phyloP scores from a whole-genome alignment of 2,113 vertebrate genomes.

The Neogobius melanostomus region DNA sequence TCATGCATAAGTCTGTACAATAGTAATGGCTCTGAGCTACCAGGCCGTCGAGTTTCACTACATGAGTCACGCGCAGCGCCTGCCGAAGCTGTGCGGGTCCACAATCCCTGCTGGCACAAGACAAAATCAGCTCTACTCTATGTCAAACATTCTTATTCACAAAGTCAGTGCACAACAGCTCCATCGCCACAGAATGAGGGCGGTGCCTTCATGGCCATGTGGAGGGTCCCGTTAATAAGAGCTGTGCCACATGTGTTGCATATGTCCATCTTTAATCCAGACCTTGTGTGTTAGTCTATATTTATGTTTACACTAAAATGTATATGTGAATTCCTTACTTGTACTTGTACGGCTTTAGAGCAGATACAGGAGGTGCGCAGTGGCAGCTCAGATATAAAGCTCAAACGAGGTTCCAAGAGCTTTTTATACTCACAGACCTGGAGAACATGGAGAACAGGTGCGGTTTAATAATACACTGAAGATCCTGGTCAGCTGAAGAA shows the following conservation, averaged over 20 bases:
- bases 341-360: not conserved
- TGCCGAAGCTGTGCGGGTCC: slow-evolving; percentile 12
- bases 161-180: no score
- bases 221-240: slow-evolving; percentile 46
- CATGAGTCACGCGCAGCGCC: slow-evolving; percentile 47
- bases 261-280: not conserved
- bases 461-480: slow-evolving; percentile 11
- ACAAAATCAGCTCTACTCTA: slow-evolving; percentile 8
- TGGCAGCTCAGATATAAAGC: slow-evolving; percentile 34
- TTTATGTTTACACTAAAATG: no score
- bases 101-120: slow-evolving; percentile 1
- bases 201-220: slow-evolving; percentile 30
- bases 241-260: slow-evolving; percentile 29
- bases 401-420: slow-evolving; percentile 6
- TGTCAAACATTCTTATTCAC: no score
- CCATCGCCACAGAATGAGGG: not conserved
- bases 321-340: no score
- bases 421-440: slow-evolving; percentile 55
- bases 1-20: slow-evolving; percentile 11
- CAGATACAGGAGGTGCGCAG: not conserved
- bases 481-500: not conserved
- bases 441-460: slow-evolving; percentile 57
- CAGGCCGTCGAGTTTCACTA: slow-evolving; percentile 56
- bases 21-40: slow-evolving; percentile 39
- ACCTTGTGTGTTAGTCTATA: no score